phyloP scores from a whole-genome alignment of 1,140 invertebrate species.

The Drosophila rhopaloa region DNA sequence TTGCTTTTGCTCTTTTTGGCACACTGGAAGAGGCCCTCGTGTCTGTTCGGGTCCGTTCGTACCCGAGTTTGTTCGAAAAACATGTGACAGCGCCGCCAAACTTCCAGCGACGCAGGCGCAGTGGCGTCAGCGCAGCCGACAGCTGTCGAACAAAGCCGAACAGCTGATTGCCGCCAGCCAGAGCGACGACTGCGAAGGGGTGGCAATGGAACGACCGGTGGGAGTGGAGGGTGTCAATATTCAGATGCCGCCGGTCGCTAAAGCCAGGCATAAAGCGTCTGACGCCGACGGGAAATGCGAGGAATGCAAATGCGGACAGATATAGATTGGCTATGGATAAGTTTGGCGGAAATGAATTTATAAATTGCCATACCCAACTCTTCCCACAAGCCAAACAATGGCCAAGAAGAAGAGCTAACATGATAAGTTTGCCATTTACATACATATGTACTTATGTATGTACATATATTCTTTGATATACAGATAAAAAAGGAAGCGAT shows the following conservation, averaged over 20 bases:
- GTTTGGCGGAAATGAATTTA: slow-evolving; percentile 41
- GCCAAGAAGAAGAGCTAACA: too few species aligned
- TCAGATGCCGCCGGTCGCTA: slow-evolving; percentile 28
- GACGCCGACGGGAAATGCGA: slow-evolving; percentile 46
- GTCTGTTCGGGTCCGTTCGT: slow-evolving; percentile 1
- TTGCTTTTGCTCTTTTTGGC: slow-evolving; percentile 57
- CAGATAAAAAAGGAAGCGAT: too few species aligned
- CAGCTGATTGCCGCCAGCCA: slow-evolving; percentile 61
- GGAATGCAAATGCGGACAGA: slow-evolving; percentile 35
- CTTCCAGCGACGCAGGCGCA: slow-evolving; percentile 68
- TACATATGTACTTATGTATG: too few species aligned
- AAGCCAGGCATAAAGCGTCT: slow-evolving; percentile 17
- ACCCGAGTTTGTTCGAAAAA: slow-evolving; percentile 27
- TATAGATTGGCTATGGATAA: slow-evolving; percentile 40
- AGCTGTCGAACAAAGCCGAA: slow-evolving; percentile 58
- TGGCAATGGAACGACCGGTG: too few species aligned
- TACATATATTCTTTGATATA: too few species aligned
- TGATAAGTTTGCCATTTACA: neutral
- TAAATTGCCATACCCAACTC: slow-evolving; percentile 16
- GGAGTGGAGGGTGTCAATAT: neutral
- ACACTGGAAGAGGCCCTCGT: slow-evolving; percentile 65
- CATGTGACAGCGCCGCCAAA: slow-evolving; percentile 60
- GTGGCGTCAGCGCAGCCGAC: slow-evolving; percentile 32
- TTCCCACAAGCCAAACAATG: neutral
- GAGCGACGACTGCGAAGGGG: slow-evolving; percentile 5